Evolutionary conservation across 2,113 vertebrate species (phyloP).

Genomic region (Egretta garzetta): DNA sequence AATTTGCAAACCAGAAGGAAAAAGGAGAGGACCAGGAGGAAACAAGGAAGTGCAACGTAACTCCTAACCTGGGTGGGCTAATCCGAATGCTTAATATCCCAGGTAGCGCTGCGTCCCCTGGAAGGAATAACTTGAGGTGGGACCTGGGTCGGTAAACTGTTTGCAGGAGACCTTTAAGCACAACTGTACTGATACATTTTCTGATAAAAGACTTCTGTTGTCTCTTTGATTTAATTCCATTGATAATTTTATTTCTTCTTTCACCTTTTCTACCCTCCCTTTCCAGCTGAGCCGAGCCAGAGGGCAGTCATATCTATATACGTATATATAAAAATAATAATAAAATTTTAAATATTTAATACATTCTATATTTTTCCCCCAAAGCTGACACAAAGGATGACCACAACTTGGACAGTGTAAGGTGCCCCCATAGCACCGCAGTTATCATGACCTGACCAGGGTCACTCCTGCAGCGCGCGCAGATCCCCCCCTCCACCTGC

Average conservation of each 20-base stretch:
- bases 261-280: neutral
- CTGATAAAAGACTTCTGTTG: neutral
- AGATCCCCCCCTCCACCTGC: neutral
- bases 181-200: neutral
- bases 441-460: neutral
- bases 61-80: neutral
- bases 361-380: neutral
- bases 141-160: neutral
- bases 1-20: neutral
- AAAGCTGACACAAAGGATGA: neutral
- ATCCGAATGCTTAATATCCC: neutral
- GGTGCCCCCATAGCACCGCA: neutral
- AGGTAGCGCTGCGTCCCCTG: neutral
- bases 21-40: neutral
- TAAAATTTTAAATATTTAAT: too few relatives aligned
- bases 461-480: neutral
- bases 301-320: neutral
- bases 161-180: neutral
- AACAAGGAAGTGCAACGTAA: neutral
- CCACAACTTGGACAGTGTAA: neutral
- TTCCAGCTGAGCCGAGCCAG: neutral
- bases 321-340: neutral
- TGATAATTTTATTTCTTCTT: neutral
- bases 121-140: neutral
- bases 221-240: neutral